Base-by-base conservation (phyloP, 2,797 vertebrate species). In the Sebastes wilsoni region DNA sequence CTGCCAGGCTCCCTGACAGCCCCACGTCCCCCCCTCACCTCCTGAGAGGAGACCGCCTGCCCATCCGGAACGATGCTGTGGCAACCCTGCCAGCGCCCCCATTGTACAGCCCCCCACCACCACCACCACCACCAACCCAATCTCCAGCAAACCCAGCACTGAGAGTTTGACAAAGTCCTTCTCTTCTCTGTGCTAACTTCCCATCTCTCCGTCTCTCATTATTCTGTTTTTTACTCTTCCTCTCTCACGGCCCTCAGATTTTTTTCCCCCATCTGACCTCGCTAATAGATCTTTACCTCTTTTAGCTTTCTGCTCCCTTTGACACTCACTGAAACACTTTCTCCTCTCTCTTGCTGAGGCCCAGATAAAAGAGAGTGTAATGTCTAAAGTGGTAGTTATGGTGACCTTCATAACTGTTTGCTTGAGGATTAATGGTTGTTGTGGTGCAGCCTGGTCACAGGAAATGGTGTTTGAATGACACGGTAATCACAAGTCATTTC, bases 1-100 rank as follows among this genome's bases (percentile, higher is more conserved):
- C 94, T 94, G 94, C 91, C 94, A 94, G 93, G 83, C 90, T 91
- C 91, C 87, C 93, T 94, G 93, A 92, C 94, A 94, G 92, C 91
- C 89, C 88, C 79, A 82, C 89, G 85, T 90, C 91, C 88, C 90
- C 89, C 90, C 86, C 80, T 79, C 85, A 87, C 90, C 92, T 88
- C 93, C 64, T 77, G 94, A 94, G 94, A 93, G 90, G 93, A 94
- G 94, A 93, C 94, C 92, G 92, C 88, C 84, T 88, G 93, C 92
- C 93, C 94, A 94, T 94, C 94, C 93, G 94, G 93, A 94, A 94
- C 93, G 86, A 83, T 91, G 86, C 92, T 84, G 90, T 93, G 91
- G 93, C 92, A 94, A 91, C 86, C 84, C 89, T 93, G 89, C 91
- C 92, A 92, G 88, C 75, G 22, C 80, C 92, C 83, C 86, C 75